These are phyloP conservation scores for pig (Sus scrofa) DNA, from an alignment of 2,113 vertebrate species.

Conservation along the genomic window T2T-Sscrofa CM000827.6:105780501-105781000, in stretches of 20 bases:
- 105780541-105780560: neutral
- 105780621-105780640: rapidly evolving
- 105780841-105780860: neutral
- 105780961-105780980: neutral
- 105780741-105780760: neutral
- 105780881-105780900: neutral
- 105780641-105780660: neutral
- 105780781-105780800: neutral
- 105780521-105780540: neutral
- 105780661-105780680: neutral
- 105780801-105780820: neutral
- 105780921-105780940: neutral
- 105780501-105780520: no score
- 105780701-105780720: neutral
- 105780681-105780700: neutral
- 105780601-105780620: neutral
- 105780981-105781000: neutral
- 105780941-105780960: neutral
- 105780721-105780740: neutral
- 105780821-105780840: neutral
- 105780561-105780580: neutral
- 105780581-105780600: neutral
- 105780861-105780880: neutral
- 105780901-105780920: neutral
- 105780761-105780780: neutral